These are phyloP conservation scores for Dromiciops gliroides DNA, from an alignment of 2,113 vertebrate species.

Conservation along the genomic window DNA sequence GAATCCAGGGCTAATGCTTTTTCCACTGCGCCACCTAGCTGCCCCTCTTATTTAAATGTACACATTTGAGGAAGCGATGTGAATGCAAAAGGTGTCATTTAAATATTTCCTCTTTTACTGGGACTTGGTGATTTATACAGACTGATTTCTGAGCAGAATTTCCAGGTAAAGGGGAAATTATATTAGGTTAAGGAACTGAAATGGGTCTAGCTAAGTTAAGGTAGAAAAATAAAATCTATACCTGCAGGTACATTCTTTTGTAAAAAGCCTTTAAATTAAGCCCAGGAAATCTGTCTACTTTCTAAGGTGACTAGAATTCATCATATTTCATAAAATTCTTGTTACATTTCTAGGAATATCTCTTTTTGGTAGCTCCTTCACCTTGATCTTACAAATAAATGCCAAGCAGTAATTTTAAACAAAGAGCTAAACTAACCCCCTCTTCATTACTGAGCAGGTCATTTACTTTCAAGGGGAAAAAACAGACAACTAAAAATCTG, in stretches of 20 bases:
- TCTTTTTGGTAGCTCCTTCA: conserved; percentile 20
- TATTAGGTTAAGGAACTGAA: conserved; percentile 65
- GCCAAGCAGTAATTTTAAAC: conserved; percentile 54
- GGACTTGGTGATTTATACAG: conserved; percentile 50
- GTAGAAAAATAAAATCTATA: conserved; percentile 13
- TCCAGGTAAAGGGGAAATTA: conserved; percentile 48
- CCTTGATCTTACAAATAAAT: conserved; percentile 53
- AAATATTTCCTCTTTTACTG: conserved; percentile 43
- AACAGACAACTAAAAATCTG: conserved; percentile 66
- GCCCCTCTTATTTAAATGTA: not conserved
- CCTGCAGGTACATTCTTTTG: conserved; percentile 45
- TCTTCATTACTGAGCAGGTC: conserved; percentile 40
- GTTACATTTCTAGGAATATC: conserved; percentile 20
- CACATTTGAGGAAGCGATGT: not conserved
- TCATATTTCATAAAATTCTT: conserved; percentile 52
- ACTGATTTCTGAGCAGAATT: conserved; percentile 63
- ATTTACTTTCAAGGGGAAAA: conserved; percentile 58
- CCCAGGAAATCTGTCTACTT: conserved; percentile 55
- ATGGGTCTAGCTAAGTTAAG: conserved; percentile 39
- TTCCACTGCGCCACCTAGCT: too few relatives aligned
- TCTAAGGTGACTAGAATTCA: conserved; percentile 28
- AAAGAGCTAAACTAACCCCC: conserved; percentile 54
- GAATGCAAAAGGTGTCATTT: conserved; percentile 40
- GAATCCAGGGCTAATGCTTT: too few relatives aligned
- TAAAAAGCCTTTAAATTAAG: conserved; percentile 38